phyloP scores from a whole-genome alignment of 2,797 vertebrate genomes.

The Australoheros facetus region DNA sequence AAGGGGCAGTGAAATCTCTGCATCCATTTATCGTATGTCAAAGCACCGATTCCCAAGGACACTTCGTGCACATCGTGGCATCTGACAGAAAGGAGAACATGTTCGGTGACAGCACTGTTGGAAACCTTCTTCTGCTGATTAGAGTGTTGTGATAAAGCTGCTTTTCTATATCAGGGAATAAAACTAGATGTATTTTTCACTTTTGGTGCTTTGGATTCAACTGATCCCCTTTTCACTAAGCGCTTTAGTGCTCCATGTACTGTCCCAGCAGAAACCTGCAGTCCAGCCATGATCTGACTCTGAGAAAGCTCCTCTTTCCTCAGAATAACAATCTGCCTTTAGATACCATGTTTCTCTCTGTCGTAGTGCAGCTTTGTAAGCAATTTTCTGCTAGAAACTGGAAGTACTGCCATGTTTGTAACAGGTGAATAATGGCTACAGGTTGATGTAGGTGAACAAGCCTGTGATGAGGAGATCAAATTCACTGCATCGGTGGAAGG shows the following conservation, averaged over 20 bases:
- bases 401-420: accelerated
- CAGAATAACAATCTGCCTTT: background rate
- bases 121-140: background rate
- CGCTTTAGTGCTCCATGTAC: background rate
- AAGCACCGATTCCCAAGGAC: too few species aligned
- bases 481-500: background rate
- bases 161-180: background rate
- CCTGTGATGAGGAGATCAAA: background rate
- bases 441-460: background rate
- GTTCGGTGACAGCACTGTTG: background rate
- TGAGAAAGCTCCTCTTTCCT: background rate
- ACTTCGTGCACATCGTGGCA: background rate
- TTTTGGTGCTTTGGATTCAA: background rate
- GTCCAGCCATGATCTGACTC: background rate
- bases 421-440: background rate
- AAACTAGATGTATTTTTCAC: background rate
- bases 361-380: background rate
- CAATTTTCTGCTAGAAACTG: background rate
- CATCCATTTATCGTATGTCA: background rate
- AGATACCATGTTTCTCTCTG: background rate
- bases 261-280: background rate
- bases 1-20: background rate
- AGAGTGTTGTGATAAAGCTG: background rate
- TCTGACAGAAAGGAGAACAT: background rate
- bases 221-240: background rate